phyloP scores from a whole-genome alignment of 2,888 invertebrate genomes.

The Deroplatys truncata region DNA sequence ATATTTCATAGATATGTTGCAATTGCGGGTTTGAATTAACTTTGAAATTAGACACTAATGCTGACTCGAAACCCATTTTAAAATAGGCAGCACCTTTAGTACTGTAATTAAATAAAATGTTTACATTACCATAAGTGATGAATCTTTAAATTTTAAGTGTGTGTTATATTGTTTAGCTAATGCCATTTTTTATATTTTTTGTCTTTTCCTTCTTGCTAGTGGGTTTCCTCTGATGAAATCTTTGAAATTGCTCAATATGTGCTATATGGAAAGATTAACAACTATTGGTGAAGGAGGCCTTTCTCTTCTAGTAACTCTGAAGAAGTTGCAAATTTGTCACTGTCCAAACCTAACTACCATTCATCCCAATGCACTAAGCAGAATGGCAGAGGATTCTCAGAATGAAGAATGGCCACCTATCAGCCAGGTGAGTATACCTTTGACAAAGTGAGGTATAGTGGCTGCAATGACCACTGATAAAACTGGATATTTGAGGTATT shows the following conservation, averaged over 20 bases:
- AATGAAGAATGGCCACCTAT: slow-evolving; percentile 60
- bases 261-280: slow-evolving; percentile 59
- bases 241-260: slow-evolving; percentile 62
- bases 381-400: slow-evolving; percentile 48
- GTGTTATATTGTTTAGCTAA: background rate
- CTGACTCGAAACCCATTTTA: too few species aligned
- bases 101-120: too few species aligned
- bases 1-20: too few species aligned
- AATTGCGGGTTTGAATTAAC: too few species aligned
- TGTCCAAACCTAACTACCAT: slow-evolving; percentile 59
- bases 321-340: slow-evolving; percentile 55
- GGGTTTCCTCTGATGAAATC: slow-evolving; percentile 52
- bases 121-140: too few species aligned
- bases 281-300: slow-evolving; percentile 54
- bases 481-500: background rate
- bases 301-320: slow-evolving; percentile 48
- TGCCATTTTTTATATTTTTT: slow-evolving; percentile 32
- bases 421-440: slow-evolving; percentile 50
- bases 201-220: background rate
- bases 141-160: too few species aligned
- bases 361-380: slow-evolving; percentile 56
- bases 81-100: too few species aligned
- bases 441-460: slow-evolving; percentile 8
- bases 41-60: too few species aligned
- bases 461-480: background rate